Evolutionary conservation across 2,113 vertebrate genomes (phyloP).

Genomic region (Sula dactylatra): DNA sequence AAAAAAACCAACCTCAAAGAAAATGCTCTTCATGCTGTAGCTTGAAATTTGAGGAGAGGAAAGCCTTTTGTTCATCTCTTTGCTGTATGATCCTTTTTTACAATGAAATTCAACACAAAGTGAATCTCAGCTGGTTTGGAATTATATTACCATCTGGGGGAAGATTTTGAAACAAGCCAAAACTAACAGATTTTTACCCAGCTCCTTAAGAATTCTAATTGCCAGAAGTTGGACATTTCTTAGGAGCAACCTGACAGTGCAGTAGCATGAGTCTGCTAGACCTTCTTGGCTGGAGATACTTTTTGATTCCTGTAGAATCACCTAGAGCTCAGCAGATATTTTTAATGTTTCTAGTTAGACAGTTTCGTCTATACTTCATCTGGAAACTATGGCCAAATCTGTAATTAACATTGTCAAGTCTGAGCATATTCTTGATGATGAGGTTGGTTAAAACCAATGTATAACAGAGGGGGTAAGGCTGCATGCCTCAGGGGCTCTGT

Average conservation of each 20-base stretch:
- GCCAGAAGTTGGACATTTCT: neutral
- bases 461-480: neutral
- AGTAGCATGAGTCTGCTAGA: neutral
- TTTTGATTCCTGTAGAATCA: neutral
- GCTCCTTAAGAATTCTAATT: constrained; percentile 40
- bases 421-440: neutral
- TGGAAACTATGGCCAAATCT: neutral
- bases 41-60: neutral
- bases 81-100: neutral
- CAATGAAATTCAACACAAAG: constrained; percentile 9
- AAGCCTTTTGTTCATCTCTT: neutral
- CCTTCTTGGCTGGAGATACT: neutral
- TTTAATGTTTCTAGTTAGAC: neutral
- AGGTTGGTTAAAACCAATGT: neutral
- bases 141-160: constrained; percentile 38
- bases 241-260: neutral
- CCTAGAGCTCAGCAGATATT: neutral
- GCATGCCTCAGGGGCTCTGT: neutral
- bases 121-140: constrained; percentile 43
- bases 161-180: constrained; percentile 35
- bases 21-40: neutral
- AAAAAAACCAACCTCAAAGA: neutral
- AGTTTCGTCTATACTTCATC: neutral
- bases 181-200: constrained; percentile 34
- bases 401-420: constrained; percentile 1